Base-by-base conservation (phyloP, 2,797 vertebrate genomes). In the Mus spretus region DNA sequence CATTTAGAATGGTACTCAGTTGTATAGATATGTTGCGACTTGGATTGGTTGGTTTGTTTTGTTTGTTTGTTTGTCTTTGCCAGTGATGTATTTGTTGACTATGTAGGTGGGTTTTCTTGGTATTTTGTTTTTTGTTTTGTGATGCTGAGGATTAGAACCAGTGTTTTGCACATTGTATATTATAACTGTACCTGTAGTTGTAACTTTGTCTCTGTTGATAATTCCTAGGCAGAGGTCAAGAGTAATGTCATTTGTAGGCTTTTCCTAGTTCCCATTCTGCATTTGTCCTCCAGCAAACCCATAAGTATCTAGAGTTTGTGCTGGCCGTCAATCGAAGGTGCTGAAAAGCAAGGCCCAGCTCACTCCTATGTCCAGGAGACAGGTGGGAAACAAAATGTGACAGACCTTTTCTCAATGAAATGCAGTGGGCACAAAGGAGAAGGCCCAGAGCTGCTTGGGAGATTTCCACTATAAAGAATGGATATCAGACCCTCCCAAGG, bases 201-300 rank as follows among this genome's bases (percentile, higher is more conserved):
- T 84, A 53, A 63, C 17, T 95, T 88, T 81, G 17, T 15, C 53
- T n/a, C n/a, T 89, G 24, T 70, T n/a, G 50, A 37, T 90, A 65
- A 85, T 90, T 92, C 70, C 75, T 92, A 57, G 44, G 94, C 90
- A 31, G 57, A 80, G 11, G 77, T 88, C 31, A 53, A 65, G 87
- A 63, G 12, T 84, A 34, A 44, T 78, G 28, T 12, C 44, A 47
- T 80, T 89, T 83, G 84, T 78, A 77, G n/a, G 26, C 28, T 74
- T 93, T 81, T 59, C 61, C 80, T 93, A 31, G 85, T 70, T 14
- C 10, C 12, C 53, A 77, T 40, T 91, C 74, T 70, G n/a, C 57
- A 50, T 14, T 70, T 93, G 50, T 59, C 34, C 72, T 96, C 90
- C 63, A 92, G 75, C 85, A 93, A 92, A 59, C 74, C 78, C 79